Evolutionary conservation across 2,888 invertebrate species (phyloP).

Genomic region (Polymixis lichenea): DNA sequence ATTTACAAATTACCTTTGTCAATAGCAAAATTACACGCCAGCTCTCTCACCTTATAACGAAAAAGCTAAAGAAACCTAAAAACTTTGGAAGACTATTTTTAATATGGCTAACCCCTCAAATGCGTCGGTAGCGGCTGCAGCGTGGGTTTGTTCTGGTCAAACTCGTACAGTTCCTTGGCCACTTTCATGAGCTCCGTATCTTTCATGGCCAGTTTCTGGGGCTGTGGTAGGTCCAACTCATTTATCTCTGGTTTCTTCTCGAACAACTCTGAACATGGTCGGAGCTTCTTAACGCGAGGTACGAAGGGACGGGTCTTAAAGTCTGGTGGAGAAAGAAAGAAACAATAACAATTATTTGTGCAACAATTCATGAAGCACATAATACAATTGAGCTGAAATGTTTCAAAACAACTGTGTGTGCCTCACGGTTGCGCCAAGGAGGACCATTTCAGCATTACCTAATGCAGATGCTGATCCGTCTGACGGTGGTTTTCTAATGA

Average conservation of each 20-base stretch:
- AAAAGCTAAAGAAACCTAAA: not conserved
- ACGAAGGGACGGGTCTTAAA: slow-evolving; percentile 82
- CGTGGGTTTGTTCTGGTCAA: slow-evolving; percentile 78
- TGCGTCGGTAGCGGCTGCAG: slow-evolving; percentile 82
- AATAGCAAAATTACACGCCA: not conserved
- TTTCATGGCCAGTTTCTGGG: slow-evolving; percentile 81
- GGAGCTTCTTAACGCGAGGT: slow-evolving; percentile 79
- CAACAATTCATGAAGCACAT: not conserved
- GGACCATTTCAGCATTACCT: not conserved
- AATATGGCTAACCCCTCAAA: slow-evolving; percentile 76
- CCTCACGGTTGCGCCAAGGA: not conserved
- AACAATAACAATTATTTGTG: not conserved
- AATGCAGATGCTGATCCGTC: not conserved
- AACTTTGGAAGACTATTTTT: not conserved
- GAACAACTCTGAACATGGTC: slow-evolving; percentile 65
- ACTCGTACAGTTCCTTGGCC: slow-evolving; percentile 82
- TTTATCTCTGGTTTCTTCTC: slow-evolving; percentile 56
- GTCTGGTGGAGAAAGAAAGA: slow-evolving; percentile 68
- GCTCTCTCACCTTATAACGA: not conserved
- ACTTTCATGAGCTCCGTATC: slow-evolving; percentile 87
- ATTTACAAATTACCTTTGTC: not conserved
- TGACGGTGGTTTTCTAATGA: not conserved
- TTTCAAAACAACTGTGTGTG: not conserved
- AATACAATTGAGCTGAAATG: not conserved
- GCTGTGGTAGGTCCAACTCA: slow-evolving; percentile 50